Percentiles rank a stretch among this genome's conserved stretches.
phyloP scores from a whole-genome alignment of 2,888 invertebrate species.

The Luperina nickerlii region DNA sequence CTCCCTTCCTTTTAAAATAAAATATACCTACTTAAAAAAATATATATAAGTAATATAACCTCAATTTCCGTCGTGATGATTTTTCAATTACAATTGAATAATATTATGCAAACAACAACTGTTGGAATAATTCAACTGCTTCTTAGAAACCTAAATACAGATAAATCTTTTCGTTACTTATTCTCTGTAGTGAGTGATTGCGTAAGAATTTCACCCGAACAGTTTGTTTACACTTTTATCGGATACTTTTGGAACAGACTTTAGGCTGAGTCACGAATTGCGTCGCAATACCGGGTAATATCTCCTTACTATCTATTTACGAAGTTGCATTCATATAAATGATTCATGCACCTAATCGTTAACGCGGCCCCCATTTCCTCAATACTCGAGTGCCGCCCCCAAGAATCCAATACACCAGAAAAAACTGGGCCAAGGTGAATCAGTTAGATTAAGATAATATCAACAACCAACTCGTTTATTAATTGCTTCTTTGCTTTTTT shows the following conservation, averaged over 20 bases:
- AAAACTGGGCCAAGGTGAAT: constrained; percentile 27
- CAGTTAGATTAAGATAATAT: not conserved
- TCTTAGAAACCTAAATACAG: not conserved
- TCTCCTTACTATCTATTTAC: not conserved
- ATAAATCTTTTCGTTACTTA: not conserved
- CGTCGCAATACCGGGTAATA: not conserved
- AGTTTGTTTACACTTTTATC: not conserved
- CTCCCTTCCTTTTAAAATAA: not conserved
- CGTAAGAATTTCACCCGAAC: not conserved
- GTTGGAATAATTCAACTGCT: not conserved
- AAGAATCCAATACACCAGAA: constrained; percentile 32
- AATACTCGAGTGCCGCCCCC: not conserved
- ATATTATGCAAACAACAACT: not conserved
- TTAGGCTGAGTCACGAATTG: not conserved
- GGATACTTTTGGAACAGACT: not conserved
- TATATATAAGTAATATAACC: not conserved
- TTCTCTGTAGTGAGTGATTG: not conserved
- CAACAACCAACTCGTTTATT: not conserved
- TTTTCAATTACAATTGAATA: not conserved
- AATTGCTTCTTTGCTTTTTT: constrained; percentile 4
- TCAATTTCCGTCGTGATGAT: not conserved
- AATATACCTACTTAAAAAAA: not conserved
- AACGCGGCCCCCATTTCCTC: not conserved
- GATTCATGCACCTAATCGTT: constrained; percentile 12
- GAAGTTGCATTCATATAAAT: not conserved